Evolutionary conservation across 92 coral and sea anemone species (phyloP).

Genomic region (Virgularia gustaviana): DNA sequence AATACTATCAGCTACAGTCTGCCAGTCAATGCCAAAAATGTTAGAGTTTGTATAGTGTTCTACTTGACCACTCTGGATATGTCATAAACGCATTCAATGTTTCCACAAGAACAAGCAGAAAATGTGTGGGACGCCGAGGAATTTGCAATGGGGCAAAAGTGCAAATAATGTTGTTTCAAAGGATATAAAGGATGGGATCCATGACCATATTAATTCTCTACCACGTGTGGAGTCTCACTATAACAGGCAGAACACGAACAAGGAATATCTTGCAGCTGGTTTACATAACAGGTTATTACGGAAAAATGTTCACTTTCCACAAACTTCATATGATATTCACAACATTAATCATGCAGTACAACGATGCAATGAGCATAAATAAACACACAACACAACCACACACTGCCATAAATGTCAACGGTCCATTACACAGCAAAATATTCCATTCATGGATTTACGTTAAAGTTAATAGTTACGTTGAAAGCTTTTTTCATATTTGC

Average conservation of each 20-base stretch:
- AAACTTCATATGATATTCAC: neutral
- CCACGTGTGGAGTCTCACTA: constrained; percentile 9
- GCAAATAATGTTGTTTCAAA: constrained; percentile 5
- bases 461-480: constrained; percentile 9
- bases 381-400: neutral
- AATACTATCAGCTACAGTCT: neutral
- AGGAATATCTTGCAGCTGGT: neutral
- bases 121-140: constrained; percentile 4
- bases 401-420: neutral
- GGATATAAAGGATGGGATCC: neutral
- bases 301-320: neutral
- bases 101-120: constrained; percentile 17
- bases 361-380: neutral
- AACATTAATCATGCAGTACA: neutral
- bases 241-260: neutral
- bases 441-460: neutral
- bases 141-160: constrained; percentile 23
- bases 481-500: neutral
- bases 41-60: constrained; percentile 13
- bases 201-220: neutral
- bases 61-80: neutral
- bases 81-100: constrained; percentile 6
- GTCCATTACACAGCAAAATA: neutral
- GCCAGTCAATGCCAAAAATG: neutral
- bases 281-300: neutral